Conservation (phyloP, 2,797 vertebrate genomes). For the Phrynocephalus guinanensis region DNA sequence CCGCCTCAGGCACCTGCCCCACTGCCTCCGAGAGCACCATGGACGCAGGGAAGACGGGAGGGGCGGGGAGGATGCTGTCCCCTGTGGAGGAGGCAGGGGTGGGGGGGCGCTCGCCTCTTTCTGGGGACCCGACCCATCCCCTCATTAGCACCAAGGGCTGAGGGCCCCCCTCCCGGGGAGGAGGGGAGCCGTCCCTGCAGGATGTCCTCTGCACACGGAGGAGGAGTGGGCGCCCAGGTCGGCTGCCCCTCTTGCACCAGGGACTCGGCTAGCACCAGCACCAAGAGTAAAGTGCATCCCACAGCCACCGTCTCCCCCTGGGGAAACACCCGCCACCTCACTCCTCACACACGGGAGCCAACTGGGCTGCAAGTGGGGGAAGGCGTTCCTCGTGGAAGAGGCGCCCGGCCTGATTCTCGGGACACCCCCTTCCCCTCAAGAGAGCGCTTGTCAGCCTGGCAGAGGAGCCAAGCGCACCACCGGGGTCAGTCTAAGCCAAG, state of each 20-base stretch:
- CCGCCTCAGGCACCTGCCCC: slow-evolving; percentile 22
- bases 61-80: slow-evolving; percentile 1
- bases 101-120: neutral
- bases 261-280: neutral
- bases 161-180: slow-evolving; percentile 23
- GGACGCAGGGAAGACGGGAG: slow-evolving; percentile 41
- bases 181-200: neutral
- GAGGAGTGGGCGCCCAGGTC: neutral
- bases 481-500: slow-evolving; percentile 71
- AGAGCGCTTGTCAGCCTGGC: slow-evolving; percentile 24
- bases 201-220: neutral
- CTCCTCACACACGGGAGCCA: neutral
- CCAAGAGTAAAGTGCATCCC: slow-evolving; percentile 36
- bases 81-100: neutral
- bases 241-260: neutral
- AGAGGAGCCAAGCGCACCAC: slow-evolving; percentile 63
- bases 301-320: neutral
- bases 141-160: slow-evolving; percentile 34
- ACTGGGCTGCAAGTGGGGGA: neutral
- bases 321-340: neutral
- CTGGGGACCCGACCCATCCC: neutral
- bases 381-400: neutral
- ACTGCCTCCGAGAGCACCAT: slow-evolving; percentile 37
- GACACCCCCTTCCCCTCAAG: slow-evolving; percentile 30
- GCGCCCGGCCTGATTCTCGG: neutral